Conservation (phyloP, 2,888 invertebrate genomes). For the Acanthosoma haemorrhoidale region DNA sequence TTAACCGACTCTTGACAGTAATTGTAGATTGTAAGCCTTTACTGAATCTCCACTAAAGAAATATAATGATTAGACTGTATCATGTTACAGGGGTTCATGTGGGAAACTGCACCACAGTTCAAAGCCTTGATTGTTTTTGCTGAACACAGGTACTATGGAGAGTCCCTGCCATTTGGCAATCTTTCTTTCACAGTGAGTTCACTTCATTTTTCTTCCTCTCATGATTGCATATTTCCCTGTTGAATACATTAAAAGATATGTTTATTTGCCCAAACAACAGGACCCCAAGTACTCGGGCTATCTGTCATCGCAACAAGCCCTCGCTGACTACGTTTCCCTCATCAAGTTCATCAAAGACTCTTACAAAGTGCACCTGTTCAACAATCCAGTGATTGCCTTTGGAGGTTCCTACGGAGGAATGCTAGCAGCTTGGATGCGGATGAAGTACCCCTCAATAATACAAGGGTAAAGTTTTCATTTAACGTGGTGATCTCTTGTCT, state of each 20-base stretch:
- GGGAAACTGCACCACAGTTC: constrained; percentile 78
- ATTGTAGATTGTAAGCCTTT: not conserved
- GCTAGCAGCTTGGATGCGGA: constrained; percentile 91
- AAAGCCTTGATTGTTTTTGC: constrained; percentile 81
- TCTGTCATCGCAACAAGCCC: constrained; percentile 81
- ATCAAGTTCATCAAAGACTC: constrained; percentile 60
- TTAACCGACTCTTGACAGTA: not conserved
- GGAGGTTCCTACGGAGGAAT: constrained; percentile 95
- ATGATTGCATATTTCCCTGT: too few relatives aligned
- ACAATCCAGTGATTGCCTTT: constrained; percentile 75
- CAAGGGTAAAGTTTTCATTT: constrained; percentile 53
- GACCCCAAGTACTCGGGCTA: constrained; percentile 69
- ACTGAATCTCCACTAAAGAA: too few relatives aligned
- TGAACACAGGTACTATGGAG: constrained; percentile 94
- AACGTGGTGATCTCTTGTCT: not conserved
- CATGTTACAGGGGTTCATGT: constrained; percentile 70
- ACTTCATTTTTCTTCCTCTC: too few relatives aligned
- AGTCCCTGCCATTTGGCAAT: constrained; percentile 81
- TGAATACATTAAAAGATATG: too few relatives aligned
- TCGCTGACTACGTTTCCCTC: constrained; percentile 86
- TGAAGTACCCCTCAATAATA: constrained; percentile 89
- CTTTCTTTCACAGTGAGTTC: constrained; percentile 52
- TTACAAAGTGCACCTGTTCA: constrained; percentile 45
- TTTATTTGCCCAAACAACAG: too few relatives aligned
- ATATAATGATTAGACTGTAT: too few relatives aligned